phyloP scores from a whole-genome alignment of 1,140 invertebrate genomes.

The Lepidurus packardi region DNA sequence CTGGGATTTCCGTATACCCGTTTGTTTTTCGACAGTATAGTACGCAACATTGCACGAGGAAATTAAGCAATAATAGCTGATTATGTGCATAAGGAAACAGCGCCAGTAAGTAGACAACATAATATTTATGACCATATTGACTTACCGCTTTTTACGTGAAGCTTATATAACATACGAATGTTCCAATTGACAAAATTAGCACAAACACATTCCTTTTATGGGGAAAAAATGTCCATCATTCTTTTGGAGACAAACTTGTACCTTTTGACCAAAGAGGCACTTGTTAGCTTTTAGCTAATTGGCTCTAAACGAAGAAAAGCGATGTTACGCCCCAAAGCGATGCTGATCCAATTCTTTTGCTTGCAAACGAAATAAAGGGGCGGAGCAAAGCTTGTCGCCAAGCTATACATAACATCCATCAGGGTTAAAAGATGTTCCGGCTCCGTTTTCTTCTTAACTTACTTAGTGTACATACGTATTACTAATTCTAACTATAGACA shows the following conservation, averaged over 20 bases:
- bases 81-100: no score
- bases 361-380: neutral
- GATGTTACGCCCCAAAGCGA: neutral
- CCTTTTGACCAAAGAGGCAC: neutral
- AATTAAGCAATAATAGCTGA: no score
- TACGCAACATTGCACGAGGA: no score
- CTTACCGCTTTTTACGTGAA: no score
- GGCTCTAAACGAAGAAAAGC: neutral
- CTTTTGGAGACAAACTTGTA: no score
- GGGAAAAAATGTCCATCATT: neutral
- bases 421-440: neutral
- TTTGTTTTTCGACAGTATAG: no score
- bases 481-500: neutral
- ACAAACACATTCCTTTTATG: neutral
- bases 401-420: neutral
- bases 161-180: no score
- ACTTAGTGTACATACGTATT: neutral
- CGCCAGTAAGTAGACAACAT: no score
- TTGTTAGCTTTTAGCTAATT: conserved; percentile 16
- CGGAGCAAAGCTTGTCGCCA: neutral
- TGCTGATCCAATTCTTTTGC: neutral
- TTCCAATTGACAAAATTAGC: neutral
- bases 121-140: no score
- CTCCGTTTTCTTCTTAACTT: neutral
- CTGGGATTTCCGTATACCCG: no score